phyloP scores from a whole-genome alignment of 2,113 vertebrate genomes.

The Chinchilla lanigera region DNA sequence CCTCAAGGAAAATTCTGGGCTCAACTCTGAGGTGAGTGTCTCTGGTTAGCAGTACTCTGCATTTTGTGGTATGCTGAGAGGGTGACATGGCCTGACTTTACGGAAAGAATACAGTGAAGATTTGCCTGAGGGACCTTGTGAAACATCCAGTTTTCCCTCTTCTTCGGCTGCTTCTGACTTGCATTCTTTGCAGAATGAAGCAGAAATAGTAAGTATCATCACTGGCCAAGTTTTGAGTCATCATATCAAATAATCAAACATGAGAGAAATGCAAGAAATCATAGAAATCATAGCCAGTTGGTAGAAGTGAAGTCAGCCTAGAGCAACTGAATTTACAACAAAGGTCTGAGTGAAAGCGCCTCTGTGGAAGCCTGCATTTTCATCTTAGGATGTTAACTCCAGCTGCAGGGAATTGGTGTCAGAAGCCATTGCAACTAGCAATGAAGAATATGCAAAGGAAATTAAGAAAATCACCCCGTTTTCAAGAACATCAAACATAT shows the following conservation, averaged over 20 bases:
- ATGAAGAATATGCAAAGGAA: not conserved
- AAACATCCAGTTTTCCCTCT: not conserved
- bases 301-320: not conserved
- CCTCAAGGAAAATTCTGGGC: not conserved
- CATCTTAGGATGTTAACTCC: not conserved
- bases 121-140: not conserved
- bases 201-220: not conserved
- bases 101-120: not conserved
- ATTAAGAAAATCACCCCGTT: not conserved
- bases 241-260: not conserved
- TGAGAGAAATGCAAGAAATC: not conserved
- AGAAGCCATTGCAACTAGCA: not conserved
- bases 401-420: not conserved
- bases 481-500: not conserved
- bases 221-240: not conserved
- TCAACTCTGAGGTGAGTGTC: not conserved
- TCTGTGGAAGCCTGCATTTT: not conserved
- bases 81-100: not conserved
- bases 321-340: not conserved
- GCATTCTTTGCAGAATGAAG: not conserved
- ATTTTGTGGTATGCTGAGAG: not conserved
- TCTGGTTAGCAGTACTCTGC: not conserved
- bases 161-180: not conserved
- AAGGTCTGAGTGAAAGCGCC: not conserved
- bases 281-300: not conserved